Evolutionary conservation across 2,797 vertebrate species (phyloP).

Genomic region (Mastacembelus armatus): DNA sequence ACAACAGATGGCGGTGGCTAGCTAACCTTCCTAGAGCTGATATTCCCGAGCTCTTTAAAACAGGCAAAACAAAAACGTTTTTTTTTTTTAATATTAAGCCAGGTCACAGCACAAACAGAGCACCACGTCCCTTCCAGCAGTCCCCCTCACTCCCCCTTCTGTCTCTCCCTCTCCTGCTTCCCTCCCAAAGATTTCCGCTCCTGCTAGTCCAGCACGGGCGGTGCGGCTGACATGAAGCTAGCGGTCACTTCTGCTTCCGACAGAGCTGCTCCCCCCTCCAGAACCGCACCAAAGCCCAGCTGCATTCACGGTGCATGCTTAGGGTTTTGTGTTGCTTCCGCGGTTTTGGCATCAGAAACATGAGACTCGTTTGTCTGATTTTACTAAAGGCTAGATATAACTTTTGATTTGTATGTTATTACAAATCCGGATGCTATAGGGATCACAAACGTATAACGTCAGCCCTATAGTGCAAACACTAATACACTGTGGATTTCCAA

Average conservation of each 20-base stretch:
- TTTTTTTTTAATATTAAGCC: background rate
- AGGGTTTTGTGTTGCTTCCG: conserved; percentile 55
- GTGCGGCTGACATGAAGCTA: conserved; percentile 74
- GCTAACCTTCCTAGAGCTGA: conserved; percentile 67
- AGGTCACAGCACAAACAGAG: conserved; percentile 13
- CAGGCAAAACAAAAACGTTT: conserved; percentile 3
- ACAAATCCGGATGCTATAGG: background rate
- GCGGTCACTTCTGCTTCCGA: conserved; percentile 72
- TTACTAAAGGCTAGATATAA: conserved; percentile 12
- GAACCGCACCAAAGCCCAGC: conserved; percentile 18
- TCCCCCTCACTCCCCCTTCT: conserved; percentile 32
- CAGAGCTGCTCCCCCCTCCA: conserved; percentile 31
- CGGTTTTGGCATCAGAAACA: conserved; percentile 46
- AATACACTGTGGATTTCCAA: background rate
- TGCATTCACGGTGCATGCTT: conserved; percentile 40
- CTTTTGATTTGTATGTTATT: background rate
- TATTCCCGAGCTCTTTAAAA: conserved; percentile 51
- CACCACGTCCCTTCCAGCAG: conserved; percentile 48
- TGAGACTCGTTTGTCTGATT: conserved; percentile 10
- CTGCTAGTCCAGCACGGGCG: conserved; percentile 47
- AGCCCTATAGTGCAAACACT: background rate
- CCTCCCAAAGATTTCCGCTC: conserved; percentile 52
- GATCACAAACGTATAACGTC: background rate
- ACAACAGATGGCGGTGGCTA: conserved; percentile 77
- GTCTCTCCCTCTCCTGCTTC: conserved; percentile 42